Percentiles rank a stretch among this genome's conserved stretches.
Conservation (phyloP, 2,888 invertebrate genomes). For the Eupithecia vulgata region DNA sequence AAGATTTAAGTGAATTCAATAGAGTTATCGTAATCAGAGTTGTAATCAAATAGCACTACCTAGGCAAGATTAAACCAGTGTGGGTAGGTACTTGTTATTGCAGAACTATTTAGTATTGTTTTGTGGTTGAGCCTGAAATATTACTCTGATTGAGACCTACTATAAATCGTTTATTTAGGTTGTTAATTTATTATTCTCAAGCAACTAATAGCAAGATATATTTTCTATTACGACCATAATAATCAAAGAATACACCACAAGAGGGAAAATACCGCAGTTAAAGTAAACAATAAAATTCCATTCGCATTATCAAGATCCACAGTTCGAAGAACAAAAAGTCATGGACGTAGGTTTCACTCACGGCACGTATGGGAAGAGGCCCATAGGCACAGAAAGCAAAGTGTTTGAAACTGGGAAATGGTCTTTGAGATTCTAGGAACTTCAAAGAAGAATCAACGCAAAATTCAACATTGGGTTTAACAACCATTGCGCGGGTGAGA, state of each 20-base stretch:
- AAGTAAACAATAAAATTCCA: conserved; percentile 28
- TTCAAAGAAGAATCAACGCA: not conserved
- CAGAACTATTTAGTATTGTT: conserved; percentile 11
- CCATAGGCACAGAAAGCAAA: not conserved
- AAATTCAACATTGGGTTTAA: not conserved
- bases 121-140: not conserved
- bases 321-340: conserved; percentile 24
- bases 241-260: conserved; percentile 2
- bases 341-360: conserved; percentile 19
- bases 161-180: not conserved
- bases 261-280: conserved; percentile 13
- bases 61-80: conserved; percentile 37
- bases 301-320: conserved; percentile 23
- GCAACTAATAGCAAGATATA: not conserved
- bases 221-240: conserved; percentile 4
- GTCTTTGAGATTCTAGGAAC: not conserved
- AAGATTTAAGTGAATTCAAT: conserved; percentile 55
- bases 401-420: not conserved
- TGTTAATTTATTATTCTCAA: not conserved
- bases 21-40: conserved; percentile 45
- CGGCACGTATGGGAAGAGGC: conserved; percentile 8
- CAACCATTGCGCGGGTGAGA: conserved; percentile 39
- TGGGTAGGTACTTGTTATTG: conserved; percentile 32
- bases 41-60: conserved; percentile 25
- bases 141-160: not conserved